Conservation (phyloP, 2,888 invertebrate genomes). For the Celastrina argiolus region DNA sequence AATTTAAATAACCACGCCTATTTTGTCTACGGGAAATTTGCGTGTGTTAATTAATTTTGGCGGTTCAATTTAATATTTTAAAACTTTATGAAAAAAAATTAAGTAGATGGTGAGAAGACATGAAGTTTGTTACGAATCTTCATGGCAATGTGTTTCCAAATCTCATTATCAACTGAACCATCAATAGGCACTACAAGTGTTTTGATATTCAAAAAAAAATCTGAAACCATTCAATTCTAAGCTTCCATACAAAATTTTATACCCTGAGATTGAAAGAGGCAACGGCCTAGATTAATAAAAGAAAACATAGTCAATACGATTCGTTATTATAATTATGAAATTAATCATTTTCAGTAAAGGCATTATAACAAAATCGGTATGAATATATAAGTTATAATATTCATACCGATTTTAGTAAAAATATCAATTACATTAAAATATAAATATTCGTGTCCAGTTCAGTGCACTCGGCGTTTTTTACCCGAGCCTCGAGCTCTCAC, state of each 20-base stretch:
- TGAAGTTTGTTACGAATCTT: background rate
- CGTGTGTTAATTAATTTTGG: background rate
- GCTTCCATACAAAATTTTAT: background rate
- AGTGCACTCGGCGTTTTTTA: constrained; percentile 67
- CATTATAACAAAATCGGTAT: too few relatives aligned
- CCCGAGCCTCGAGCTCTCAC: constrained; percentile 55
- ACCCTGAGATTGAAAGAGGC: background rate
- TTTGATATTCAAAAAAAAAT: background rate
- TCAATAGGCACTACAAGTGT: background rate
- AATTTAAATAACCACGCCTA: constrained; percentile 6
- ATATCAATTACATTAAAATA: constrained; percentile 13
- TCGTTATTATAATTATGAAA: background rate
- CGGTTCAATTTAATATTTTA: background rate
- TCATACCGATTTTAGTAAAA: background rate
- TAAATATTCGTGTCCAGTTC: constrained; percentile 42
- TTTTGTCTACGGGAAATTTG: background rate
- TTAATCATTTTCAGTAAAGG: background rate
- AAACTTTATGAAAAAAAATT: too few relatives aligned
- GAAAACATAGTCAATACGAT: background rate
- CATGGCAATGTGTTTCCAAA: background rate
- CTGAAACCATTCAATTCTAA: too few relatives aligned
- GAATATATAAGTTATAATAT: background rate
- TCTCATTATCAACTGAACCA: background rate
- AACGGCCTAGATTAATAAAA: background rate
- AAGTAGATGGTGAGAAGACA: too few relatives aligned